Evolutionary conservation across 2,113 vertebrate genomes (phyloP).

Genomic region (Butorides virescens): DNA sequence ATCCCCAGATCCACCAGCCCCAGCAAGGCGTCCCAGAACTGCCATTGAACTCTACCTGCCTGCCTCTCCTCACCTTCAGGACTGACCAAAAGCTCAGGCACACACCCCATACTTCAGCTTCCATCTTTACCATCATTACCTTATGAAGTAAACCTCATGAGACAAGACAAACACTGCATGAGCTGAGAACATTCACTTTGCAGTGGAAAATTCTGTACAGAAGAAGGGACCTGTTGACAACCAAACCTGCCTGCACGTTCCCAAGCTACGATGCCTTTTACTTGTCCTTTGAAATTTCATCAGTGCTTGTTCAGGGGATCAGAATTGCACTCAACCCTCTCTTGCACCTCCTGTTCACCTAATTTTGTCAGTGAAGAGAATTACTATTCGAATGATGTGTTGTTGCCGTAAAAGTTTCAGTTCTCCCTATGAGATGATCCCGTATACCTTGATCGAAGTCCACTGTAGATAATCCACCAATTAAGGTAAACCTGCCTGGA

Average conservation of each 20-base stretch:
- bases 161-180: not conserved
- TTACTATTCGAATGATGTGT: not conserved
- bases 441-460: not conserved
- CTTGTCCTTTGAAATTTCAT: not conserved
- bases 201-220: not conserved
- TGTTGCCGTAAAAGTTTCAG: not conserved
- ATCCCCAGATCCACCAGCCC: not conserved
- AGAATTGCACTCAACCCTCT: not conserved
- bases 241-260: not conserved
- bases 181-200: not conserved
- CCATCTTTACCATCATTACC: not conserved
- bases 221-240: not conserved
- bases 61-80: not conserved
- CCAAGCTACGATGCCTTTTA: not conserved
- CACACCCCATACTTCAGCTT: not conserved
- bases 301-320: not conserved
- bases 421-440: not conserved
- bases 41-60: not conserved
- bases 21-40: not conserved
- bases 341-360: not conserved
- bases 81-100: not conserved
- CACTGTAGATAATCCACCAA: not conserved
- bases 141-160: not conserved
- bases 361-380: not conserved
- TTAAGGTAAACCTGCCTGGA: not conserved